phyloP scores from a whole-genome alignment of 53 echinoderm and acorn worm genomes.

The Henricia sp. region DNA sequence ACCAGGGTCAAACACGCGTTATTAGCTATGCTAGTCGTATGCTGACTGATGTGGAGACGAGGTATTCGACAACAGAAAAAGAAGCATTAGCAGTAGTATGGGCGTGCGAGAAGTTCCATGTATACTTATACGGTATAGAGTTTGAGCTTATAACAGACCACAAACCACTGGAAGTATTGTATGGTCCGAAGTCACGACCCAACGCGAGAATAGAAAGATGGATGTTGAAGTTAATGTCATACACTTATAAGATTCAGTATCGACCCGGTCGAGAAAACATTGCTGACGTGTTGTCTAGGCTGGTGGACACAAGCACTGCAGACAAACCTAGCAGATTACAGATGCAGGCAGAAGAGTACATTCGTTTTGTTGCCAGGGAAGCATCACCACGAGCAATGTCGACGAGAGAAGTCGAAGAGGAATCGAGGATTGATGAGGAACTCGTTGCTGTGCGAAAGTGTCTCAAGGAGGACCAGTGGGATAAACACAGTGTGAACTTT shows the following conservation, averaged over 20 bases:
- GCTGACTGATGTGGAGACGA: constrained; percentile 51
- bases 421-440: constrained; percentile 19
- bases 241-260: constrained; percentile 36
- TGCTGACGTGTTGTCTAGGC: constrained; percentile 57
- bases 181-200: constrained; percentile 27
- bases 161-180: constrained; percentile 46
- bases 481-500: constrained; percentile 6
- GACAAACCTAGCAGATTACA: constrained; percentile 16
- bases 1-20: constrained; percentile 36
- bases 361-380: constrained; percentile 49
- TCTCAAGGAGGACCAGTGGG: constrained; percentile 7
- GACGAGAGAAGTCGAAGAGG: constrained; percentile 36
- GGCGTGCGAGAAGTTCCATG: constrained; percentile 48
- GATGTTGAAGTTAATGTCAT: constrained; percentile 36
- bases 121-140: constrained; percentile 40
- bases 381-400: constrained; percentile 46
- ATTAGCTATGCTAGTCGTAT: constrained; percentile 65
- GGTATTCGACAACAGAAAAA: constrained; percentile 52
- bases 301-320: constrained; percentile 13
- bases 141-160: constrained; percentile 55
- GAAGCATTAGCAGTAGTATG: constrained; percentile 59
- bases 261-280: constrained; percentile 50
- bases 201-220: constrained; percentile 53
- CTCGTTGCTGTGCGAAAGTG: constrained; percentile 11
- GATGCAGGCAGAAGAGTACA: constrained; percentile 34